Percentiles rank a stretch among this genome's conserved stretches.
These are phyloP conservation scores for Agrotis segetum DNA, from an alignment of 2,888 invertebrate species.

Conservation along the genomic window DNA sequence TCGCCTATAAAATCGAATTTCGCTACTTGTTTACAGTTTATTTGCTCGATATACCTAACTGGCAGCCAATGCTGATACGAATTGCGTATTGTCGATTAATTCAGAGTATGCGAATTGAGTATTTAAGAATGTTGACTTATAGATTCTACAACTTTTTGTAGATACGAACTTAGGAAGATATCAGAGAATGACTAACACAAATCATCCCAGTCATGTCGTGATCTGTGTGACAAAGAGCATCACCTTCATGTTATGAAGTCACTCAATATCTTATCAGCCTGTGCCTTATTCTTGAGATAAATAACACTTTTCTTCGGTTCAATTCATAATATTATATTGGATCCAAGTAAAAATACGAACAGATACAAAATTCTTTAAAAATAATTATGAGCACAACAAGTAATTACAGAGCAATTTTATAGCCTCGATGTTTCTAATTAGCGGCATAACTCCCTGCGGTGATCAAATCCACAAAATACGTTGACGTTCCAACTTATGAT, in stretches of 20 bases:
- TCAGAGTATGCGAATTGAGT: slow-evolving; percentile 13
- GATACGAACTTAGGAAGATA: slow-evolving; percentile 9
- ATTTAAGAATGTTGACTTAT: slow-evolving; percentile 1
- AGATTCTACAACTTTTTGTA: neutral
- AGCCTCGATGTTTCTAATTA: slow-evolving; percentile 27
- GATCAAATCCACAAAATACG: slow-evolving; percentile 12
- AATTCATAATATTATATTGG: slow-evolving; percentile 68
- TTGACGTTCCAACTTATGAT: slow-evolving; percentile 13
- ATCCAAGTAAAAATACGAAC: slow-evolving; percentile 28
- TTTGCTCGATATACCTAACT: slow-evolving; percentile 53
- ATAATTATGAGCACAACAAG: slow-evolving; percentile 24
- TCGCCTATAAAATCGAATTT: slow-evolving; percentile 57
- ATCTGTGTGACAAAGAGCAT: slow-evolving; percentile 75
- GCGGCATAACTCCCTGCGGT: slow-evolving; percentile 10
- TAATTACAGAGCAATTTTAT: slow-evolving; percentile 28
- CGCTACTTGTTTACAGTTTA: slow-evolving; percentile 52
- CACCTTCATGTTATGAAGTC: slow-evolving; percentile 83
- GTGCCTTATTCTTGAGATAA: slow-evolving; percentile 81
- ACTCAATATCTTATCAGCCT: slow-evolving; percentile 84
- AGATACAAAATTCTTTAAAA: slow-evolving; percentile 27
- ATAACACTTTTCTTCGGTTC: slow-evolving; percentile 74
- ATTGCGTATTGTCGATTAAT: slow-evolving; percentile 32
- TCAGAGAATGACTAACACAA: slow-evolving; percentile 45
- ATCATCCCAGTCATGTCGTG: slow-evolving; percentile 55
- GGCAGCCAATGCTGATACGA: slow-evolving; percentile 52